These are phyloP conservation scores for Ellobius talpinus DNA, from an alignment of 2,113 vertebrate species.

Conservation along the genomic window DNA sequence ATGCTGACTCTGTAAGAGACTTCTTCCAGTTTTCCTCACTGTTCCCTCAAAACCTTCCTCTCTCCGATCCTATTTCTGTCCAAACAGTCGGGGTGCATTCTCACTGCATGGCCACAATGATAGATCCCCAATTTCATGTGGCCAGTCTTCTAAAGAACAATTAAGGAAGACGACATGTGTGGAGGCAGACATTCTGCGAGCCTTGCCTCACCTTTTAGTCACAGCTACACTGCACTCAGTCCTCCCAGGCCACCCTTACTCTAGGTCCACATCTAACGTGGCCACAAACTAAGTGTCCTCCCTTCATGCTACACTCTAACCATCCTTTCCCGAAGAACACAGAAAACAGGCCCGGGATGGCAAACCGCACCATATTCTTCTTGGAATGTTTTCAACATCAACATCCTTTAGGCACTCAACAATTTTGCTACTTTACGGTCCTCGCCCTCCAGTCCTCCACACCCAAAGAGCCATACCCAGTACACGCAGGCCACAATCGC, in stretches of 20 bases:
- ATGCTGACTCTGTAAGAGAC: slow-evolving; percentile 87
- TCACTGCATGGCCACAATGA: neutral
- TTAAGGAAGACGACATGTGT: neutral
- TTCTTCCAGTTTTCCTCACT: slow-evolving; percentile 86
- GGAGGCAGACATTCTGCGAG: neutral
- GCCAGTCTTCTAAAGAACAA: neutral
- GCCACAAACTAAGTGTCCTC: neutral
- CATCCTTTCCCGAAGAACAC: neutral
- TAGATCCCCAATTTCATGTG: neutral
- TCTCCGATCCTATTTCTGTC: neutral
- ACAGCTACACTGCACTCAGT: accelerated
- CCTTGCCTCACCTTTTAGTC: neutral
- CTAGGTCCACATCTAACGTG: neutral
- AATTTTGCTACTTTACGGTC: neutral
- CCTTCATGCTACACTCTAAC: neutral
- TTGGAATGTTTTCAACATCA: neutral
- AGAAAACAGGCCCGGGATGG: neutral
- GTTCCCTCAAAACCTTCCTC: slow-evolving; percentile 79
- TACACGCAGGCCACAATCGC: neutral
- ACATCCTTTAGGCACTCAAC: neutral
- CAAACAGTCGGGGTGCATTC: neutral
- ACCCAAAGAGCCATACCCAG: neutral
- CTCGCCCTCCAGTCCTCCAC: neutral
- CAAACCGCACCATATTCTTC: neutral
- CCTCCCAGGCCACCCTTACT: neutral